A percentile compares a stretch with the other conserved stretches of the same genome.
These are phyloP conservation scores for Echeneis naucrates DNA, from an alignment of 2,797 vertebrate genomes.

Conservation along the genomic window DNA sequence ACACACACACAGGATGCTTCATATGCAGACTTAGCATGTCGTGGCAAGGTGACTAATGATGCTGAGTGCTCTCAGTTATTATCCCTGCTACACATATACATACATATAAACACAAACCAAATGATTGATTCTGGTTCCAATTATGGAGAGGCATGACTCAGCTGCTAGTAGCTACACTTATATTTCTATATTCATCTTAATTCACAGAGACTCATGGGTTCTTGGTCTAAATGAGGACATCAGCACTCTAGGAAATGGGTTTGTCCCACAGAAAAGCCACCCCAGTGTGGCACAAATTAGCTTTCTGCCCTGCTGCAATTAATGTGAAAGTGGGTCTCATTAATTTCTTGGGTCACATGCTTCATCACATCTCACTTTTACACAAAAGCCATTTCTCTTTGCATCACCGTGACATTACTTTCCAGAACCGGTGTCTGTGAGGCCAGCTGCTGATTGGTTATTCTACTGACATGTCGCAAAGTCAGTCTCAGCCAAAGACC, in stretches of 20 bases:
- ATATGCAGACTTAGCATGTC: slow-evolving; percentile 55
- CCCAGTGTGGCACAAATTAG: slow-evolving; percentile 62
- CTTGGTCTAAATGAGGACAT: slow-evolving; percentile 72
- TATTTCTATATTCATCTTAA: slow-evolving; percentile 67
- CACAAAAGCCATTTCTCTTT: slow-evolving; percentile 44
- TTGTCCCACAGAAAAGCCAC: slow-evolving; percentile 62
- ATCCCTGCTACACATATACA: slow-evolving; percentile 35
- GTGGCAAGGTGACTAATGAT: slow-evolving; percentile 75
- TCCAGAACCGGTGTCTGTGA: slow-evolving; percentile 20
- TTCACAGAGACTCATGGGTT: slow-evolving; percentile 63
- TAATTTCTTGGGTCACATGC: slow-evolving; percentile 63
- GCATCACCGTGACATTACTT: slow-evolving; percentile 27
- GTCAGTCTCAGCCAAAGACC: slow-evolving; percentile 12
- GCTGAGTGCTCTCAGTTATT: slow-evolving; percentile 74
- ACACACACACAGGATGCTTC: slow-evolving; percentile 54
- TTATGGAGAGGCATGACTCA: slow-evolving; percentile 67
- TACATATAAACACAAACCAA: slow-evolving; percentile 41
- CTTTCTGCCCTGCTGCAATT: slow-evolving; percentile 66
- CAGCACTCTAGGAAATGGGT: slow-evolving; percentile 71
- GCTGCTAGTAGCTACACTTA: slow-evolving; percentile 46
- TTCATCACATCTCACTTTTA: slow-evolving; percentile 52
- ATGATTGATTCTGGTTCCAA: slow-evolving; percentile 54
- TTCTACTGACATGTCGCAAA: slow-evolving; percentile 30
- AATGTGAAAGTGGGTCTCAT: slow-evolving; percentile 64
- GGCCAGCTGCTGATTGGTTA: slow-evolving; percentile 22